Percentiles rank a stretch among this genome's conserved stretches.
phyloP scores from a whole-genome alignment of 2,888 invertebrate genomes.

The Hemistola chrysoprasaria region DNA sequence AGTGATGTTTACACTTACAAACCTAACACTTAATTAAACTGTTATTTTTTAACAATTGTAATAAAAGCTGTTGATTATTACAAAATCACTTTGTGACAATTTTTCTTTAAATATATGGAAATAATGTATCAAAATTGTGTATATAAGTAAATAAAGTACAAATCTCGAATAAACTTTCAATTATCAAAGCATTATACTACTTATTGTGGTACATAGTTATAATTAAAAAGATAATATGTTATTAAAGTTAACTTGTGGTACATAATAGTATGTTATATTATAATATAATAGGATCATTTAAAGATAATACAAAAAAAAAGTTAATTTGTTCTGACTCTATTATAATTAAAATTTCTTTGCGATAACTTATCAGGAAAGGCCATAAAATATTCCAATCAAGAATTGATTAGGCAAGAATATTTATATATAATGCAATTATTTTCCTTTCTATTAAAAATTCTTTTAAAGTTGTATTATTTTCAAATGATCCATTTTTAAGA shows the following conservation, averaged over 20 bases:
- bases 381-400: no score
- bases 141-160: constrained; percentile 34
- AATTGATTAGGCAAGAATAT: no score
- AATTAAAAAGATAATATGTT: constrained; percentile 42
- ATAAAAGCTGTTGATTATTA: constrained; percentile 22
- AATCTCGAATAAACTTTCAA: constrained; percentile 37
- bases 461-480: constrained; percentile 2
- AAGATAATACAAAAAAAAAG: constrained; percentile 2
- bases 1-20: constrained; percentile 76
- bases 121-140: constrained; percentile 31
- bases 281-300: neutral
- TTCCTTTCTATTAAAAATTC: no score
- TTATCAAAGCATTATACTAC: constrained; percentile 56
- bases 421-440: no score
- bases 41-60: constrained; percentile 29
- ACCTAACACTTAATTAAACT: constrained; percentile 46
- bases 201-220: constrained; percentile 27
- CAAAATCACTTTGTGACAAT: constrained; percentile 52
- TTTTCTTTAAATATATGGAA: constrained; percentile 30
- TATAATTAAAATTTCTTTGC: no score
- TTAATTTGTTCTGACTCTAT: no score
- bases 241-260: constrained; percentile 38
- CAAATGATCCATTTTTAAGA: constrained; percentile 31
- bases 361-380: no score
- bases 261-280: no score